Percentiles rank a stretch among this genome's conserved stretches.
Evolutionary conservation across 2,113 vertebrate species (phyloP).

Genomic region (Dasyprocta punctata): DNA sequence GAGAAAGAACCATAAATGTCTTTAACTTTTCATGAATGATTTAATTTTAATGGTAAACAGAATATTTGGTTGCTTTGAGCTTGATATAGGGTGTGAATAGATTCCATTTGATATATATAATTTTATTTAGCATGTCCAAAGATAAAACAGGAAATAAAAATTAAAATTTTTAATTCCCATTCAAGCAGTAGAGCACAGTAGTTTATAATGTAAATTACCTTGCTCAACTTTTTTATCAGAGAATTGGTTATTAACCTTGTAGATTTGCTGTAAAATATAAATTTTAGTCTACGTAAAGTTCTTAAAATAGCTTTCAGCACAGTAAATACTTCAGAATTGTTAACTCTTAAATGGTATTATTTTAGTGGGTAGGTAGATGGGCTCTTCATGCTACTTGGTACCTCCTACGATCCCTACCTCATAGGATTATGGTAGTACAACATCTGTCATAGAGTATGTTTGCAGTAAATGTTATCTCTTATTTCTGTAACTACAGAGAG

Average conservation of each 20-base stretch:
- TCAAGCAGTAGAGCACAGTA: not conserved
- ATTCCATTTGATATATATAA: not conserved
- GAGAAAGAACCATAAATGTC: not conserved
- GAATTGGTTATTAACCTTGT: not conserved
- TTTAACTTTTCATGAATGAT: not conserved
- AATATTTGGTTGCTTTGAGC: constrained; percentile 5
- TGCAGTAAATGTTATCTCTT: not conserved
- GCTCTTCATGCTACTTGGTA: not conserved
- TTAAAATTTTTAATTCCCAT: not conserved
- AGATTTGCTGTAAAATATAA: constrained; percentile 29
- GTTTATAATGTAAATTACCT: not conserved
- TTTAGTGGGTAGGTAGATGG: not conserved
- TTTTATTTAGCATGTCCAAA: constrained; percentile 56
- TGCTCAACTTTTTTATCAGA: constrained; percentile 24
- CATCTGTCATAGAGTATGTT: not conserved
- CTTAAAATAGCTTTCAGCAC: not conserved
- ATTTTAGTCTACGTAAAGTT: not conserved
- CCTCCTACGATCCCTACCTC: not conserved
- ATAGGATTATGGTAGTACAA: not conserved
- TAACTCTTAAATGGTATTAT: not conserved
- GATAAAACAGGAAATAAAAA: not conserved
- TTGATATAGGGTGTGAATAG: constrained; percentile 19
- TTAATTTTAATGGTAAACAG: not conserved
- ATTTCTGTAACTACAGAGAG: not conserved
- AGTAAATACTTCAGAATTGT: not conserved